These are phyloP conservation scores for Epinephelus cyanopodus DNA, from an alignment of 2,113 vertebrate species.

Conservation along the genomic window DNA sequence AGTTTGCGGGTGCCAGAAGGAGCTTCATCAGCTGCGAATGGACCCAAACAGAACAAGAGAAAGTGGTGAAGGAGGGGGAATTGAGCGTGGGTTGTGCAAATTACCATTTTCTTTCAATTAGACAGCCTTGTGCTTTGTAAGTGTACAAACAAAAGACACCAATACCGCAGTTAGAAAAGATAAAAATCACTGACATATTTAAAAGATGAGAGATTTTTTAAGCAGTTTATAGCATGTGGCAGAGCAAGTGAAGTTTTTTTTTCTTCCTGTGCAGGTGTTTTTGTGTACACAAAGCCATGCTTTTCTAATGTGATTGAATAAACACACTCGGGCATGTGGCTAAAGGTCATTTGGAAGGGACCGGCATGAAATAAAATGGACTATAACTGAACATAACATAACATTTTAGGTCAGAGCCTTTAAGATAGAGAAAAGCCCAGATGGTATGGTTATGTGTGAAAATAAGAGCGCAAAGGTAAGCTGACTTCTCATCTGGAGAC, in stretches of 20 bases:
- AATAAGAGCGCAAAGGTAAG: slow-evolving; percentile 56
- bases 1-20: slow-evolving; percentile 98
- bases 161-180: slow-evolving; percentile 18
- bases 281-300: slow-evolving; percentile 81
- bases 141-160: slow-evolving; percentile 11
- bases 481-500: slow-evolving; percentile 30
- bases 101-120: slow-evolving; percentile 65
- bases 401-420: slow-evolving; percentile 60
- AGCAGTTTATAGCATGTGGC: slow-evolving; percentile 28
- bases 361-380: slow-evolving; percentile 71
- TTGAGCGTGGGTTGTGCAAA: slow-evolving; percentile 62
- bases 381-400: slow-evolving; percentile 65
- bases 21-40: slow-evolving; percentile 97
- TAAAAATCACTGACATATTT: background rate
- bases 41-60: slow-evolving; percentile 68
- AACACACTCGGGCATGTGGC: slow-evolving; percentile 61
- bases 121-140: slow-evolving; percentile 40
- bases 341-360: slow-evolving; percentile 68
- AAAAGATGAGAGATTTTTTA: background rate
- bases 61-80: slow-evolving; percentile 18
- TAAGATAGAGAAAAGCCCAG: slow-evolving; percentile 40
- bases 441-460: slow-evolving; percentile 50
- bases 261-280: slow-evolving; percentile 63
- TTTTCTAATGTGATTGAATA: slow-evolving; percentile 71
- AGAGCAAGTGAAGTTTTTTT: slow-evolving; percentile 21